Conservation (phyloP, 2,113 vertebrate genomes). For the Oncorhynchus gorbuscha region DNA sequence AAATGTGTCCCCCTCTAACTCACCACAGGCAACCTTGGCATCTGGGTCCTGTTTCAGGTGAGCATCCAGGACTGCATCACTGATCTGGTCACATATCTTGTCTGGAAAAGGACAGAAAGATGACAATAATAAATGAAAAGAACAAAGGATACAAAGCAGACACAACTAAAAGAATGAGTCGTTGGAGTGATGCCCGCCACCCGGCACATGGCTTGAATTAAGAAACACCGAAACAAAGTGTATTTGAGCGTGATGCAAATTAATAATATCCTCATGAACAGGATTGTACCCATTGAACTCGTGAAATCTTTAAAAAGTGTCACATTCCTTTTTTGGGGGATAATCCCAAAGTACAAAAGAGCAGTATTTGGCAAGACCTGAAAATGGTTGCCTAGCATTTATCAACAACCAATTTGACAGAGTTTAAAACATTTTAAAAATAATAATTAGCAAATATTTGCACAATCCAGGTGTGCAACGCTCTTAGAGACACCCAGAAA, state of each 20-base stretch:
- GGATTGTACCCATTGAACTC: neutral
- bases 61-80: slow-evolving; percentile 92
- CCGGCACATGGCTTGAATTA: neutral
- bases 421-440: no score
- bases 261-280: neutral
- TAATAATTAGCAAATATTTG: no score
- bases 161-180: neutral
- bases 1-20: neutral
- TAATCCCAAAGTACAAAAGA: neutral
- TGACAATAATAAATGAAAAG: neutral
- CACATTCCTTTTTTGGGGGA: neutral
- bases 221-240: neutral
- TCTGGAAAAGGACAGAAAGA: slow-evolving; percentile 75
- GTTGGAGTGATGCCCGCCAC: no score
- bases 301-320: neutral
- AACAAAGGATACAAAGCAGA: neutral
- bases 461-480: no score
- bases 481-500: no score
- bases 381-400: no score
- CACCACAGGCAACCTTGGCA: slow-evolving; percentile 85
- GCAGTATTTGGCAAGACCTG: neutral
- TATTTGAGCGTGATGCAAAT: neutral
- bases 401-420: no score
- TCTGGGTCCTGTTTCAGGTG: slow-evolving; percentile 92
- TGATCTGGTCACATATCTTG: slow-evolving; percentile 98